phyloP scores from a whole-genome alignment of 2,888 invertebrate genomes.

The Netelia fuscicornis region DNA sequence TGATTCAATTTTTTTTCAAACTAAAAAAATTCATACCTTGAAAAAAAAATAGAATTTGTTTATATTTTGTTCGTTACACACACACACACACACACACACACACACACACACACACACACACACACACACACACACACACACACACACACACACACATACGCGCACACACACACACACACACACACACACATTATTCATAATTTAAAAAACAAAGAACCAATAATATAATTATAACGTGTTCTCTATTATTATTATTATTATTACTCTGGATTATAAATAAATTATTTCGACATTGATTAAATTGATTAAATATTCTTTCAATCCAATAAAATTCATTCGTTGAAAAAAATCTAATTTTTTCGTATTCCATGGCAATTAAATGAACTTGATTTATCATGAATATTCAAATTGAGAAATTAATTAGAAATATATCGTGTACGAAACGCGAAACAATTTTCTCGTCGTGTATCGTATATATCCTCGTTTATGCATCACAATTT shows the following conservation, averaged over 20 bases:
- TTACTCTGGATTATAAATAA: background rate
- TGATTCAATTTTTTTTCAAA: too few relatives aligned
- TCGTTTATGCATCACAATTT: background rate
- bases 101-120: background rate
- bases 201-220: background rate
- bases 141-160: background rate
- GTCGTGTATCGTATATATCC: background rate
- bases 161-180: background rate
- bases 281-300: background rate
- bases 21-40: background rate
- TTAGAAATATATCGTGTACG: too few relatives aligned
- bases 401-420: too few relatives aligned
- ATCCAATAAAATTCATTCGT: background rate
- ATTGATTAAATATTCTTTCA: background rate
- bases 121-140: background rate
- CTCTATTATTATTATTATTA: background rate
- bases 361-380: too few relatives aligned
- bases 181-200: background rate
- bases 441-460: background rate
- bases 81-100: background rate
- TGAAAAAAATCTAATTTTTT: too few relatives aligned
- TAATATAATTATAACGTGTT: background rate
- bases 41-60: too few relatives aligned
- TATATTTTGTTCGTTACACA: too few relatives aligned
- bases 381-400: too few relatives aligned